These are phyloP conservation scores for Ennomos fuscantarius DNA, from an alignment of 2,888 invertebrate species.

Conservation along the genomic window DNA sequence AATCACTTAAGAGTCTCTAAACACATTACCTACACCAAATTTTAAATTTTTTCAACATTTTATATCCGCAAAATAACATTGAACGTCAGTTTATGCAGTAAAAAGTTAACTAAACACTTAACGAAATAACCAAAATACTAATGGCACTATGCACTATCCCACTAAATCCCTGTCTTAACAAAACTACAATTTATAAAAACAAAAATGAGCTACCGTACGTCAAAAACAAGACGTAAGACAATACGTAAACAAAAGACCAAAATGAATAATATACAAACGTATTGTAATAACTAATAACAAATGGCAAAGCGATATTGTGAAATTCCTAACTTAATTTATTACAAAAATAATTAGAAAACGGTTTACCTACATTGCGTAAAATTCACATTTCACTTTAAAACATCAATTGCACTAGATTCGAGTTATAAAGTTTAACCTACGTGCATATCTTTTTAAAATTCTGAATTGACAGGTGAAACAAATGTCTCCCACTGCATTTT, in stretches of 20 bases:
- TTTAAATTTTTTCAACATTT: background rate
- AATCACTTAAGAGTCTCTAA: slow-evolving; percentile 20
- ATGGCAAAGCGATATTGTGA: slow-evolving; percentile 50
- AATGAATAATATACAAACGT: slow-evolving; percentile 55
- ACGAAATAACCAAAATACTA: slow-evolving; percentile 13
- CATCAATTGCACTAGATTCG: slow-evolving; percentile 56
- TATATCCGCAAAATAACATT: background rate
- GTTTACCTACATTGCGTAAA: slow-evolving; percentile 76
- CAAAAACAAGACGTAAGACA: slow-evolving; percentile 38
- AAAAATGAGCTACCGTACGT: slow-evolving; percentile 32
- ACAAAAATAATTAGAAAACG: slow-evolving; percentile 46
- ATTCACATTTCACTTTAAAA: slow-evolving; percentile 76
- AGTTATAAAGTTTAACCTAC: slow-evolving; percentile 57
- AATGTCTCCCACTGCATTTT: slow-evolving; percentile 76
- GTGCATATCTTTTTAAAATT: slow-evolving; percentile 71
- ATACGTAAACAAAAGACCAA: slow-evolving; percentile 55
- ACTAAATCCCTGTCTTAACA: slow-evolving; percentile 59
- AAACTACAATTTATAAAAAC: slow-evolving; percentile 48
- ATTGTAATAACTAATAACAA: slow-evolving; percentile 37
- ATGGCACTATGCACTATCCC: slow-evolving; percentile 19
- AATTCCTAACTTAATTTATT: slow-evolving; percentile 56
- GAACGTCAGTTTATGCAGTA: background rate
- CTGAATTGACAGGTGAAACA: slow-evolving; percentile 73
- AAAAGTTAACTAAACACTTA: slow-evolving; percentile 3
- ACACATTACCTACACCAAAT: slow-evolving; percentile 1